Evolutionary conservation across 2,888 invertebrate genomes (phyloP).

Genomic region (Meteorus colon): DNA sequence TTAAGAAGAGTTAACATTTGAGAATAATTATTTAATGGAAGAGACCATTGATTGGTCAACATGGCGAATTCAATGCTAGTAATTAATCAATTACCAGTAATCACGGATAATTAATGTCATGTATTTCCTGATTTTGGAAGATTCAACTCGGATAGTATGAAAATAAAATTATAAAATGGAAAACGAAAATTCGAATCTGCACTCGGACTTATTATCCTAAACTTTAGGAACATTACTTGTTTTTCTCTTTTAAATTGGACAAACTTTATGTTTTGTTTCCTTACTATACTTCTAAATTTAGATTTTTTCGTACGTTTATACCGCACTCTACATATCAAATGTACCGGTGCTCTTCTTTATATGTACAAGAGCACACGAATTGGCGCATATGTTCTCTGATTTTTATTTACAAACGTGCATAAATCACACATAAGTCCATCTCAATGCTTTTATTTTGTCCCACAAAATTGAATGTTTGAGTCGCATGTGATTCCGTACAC

Average conservation of each 20-base stretch:
- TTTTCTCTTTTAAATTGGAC: neutral
- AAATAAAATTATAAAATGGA: neutral
- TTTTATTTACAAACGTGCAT: slow-evolving; percentile 1
- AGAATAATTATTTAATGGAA: neutral
- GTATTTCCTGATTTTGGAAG: neutral
- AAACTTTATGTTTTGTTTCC: neutral
- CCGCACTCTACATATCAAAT: neutral
- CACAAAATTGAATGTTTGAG: slow-evolving; percentile 87
- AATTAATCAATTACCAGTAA: neutral
- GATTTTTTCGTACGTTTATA: no score
- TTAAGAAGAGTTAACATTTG: slow-evolving; percentile 1
- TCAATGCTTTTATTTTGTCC: slow-evolving; percentile 88
- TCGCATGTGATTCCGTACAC: slow-evolving; percentile 90
- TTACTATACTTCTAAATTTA: neutral
- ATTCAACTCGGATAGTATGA: neutral
- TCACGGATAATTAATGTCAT: neutral
- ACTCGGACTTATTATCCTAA: slow-evolving; percentile 70
- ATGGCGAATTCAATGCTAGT: neutral
- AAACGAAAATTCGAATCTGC: neutral
- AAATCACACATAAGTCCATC: slow-evolving; percentile 80
- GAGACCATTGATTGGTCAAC: neutral
- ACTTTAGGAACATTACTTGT: slow-evolving; percentile 68
- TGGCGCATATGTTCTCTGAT: neutral
- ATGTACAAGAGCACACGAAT: neutral
- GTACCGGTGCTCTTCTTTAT: slow-evolving; percentile 40